Percentiles rank a stretch among this genome's conserved stretches.
phyloP scores from a whole-genome alignment of 2,797 vertebrate species.

The Liparis tanakae region DNA sequence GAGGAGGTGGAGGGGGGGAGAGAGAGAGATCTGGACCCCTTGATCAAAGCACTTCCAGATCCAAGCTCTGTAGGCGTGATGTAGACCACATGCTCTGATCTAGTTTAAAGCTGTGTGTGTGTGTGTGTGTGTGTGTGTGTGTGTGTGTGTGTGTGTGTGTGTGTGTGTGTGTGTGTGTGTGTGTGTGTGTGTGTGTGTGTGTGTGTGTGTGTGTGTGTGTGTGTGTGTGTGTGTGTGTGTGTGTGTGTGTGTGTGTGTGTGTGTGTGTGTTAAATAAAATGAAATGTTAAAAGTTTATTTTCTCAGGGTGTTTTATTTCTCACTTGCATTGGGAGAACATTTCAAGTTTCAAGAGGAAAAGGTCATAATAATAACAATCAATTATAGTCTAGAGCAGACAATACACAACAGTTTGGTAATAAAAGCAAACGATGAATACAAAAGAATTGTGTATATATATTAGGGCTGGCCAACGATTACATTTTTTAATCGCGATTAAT shows the following conservation, averaged over 20 bases:
- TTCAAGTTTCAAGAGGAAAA: no score
- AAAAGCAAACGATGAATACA: no score
- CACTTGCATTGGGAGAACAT: neutral
- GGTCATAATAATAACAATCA: no score
- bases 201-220: neutral
- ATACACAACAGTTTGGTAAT: no score
- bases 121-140: neutral
- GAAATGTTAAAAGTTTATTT: neutral
- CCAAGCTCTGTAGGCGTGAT: neutral
- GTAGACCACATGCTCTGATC: constrained; percentile 1
- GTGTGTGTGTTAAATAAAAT: constrained; percentile 14
- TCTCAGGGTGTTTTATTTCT: constrained; percentile 46
- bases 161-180: neutral
- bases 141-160: neutral
- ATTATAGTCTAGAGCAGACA: no score
- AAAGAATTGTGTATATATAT: no score
- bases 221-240: neutral
- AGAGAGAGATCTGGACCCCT: neutral
- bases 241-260: neutral
- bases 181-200: neutral
- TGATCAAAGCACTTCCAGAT: constrained; percentile 39
- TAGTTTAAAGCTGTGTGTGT: neutral
- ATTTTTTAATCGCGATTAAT: no score
- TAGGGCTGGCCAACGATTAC: no score
- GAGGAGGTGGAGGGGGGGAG: neutral